Base-by-base conservation (phyloP, 2,113 vertebrate genomes). In the Notarius lentiginosus region DNA sequence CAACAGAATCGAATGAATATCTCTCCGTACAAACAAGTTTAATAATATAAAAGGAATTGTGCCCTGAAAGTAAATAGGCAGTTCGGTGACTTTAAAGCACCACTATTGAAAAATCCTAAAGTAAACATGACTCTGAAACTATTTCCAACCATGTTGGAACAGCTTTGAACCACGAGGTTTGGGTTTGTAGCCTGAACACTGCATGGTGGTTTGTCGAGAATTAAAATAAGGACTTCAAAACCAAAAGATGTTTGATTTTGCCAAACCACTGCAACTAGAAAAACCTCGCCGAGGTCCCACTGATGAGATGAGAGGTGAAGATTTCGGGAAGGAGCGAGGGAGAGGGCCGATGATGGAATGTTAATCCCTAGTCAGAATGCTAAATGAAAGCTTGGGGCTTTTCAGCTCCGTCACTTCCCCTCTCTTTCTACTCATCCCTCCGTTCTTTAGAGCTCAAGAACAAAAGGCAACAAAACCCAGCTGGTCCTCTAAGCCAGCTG, bases 381-480 rank as follows among this genome's bases (percentile, higher is more conserved):
- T 80, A 76, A 87, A 87, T 34, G 77, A 87, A 87, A 87, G 76
- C 85, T 77, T 60, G 49, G 51, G 30, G 79, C 60, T 87, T 82
- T 86, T 87, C 77, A 60, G 30, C 53, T 84, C 82, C 68, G 63
- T 90, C 88, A 88, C 91, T 87, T 60, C 75, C 89, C 70, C 58
- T 79, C 84, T 79, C 76, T 76, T 72, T 73, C 56, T 79, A 56
- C 63, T 55, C 83, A 80, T 85, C 84, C 65, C 83, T 77, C 79
- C 47, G 77, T 84, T 87, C 79, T 84, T 84, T 55, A 84, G 51
- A 60, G 68, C 10, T 27, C 75, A 82, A 83, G 82, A 81, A 89
- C 82, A 87, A 89, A 82, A 87, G 70, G 49, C 76, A 82, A 83
- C 82, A 75, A 81, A 84, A 84, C 83, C 79, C 85, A 85, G 82